These are phyloP conservation scores for Eupithecia vulgata DNA, from an alignment of 2,888 invertebrate genomes.

Conservation along the genomic window DNA sequence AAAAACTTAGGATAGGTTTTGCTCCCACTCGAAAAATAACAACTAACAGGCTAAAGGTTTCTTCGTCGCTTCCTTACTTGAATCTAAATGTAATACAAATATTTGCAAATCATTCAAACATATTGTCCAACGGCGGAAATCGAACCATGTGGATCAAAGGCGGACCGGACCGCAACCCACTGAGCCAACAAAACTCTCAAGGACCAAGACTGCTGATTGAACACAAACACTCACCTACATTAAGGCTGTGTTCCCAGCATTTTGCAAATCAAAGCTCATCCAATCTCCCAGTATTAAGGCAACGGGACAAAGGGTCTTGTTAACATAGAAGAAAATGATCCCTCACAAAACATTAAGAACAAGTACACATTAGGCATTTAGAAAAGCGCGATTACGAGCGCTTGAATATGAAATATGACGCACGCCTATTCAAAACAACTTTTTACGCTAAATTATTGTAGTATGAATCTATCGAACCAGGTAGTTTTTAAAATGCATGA, in stretches of 20 bases:
- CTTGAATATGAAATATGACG: not conserved
- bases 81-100: no score
- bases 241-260: not conserved
- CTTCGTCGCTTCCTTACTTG: no score
- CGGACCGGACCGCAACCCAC: not conserved
- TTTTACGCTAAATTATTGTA: no score
- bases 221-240: not conserved
- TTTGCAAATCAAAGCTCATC: conserved; percentile 8
- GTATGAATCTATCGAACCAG: no score
- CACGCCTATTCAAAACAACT: no score
- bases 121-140: not conserved
- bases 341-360: conserved; percentile 6
- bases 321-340: conserved; percentile 11
- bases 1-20: no score
- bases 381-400: not conserved
- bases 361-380: not conserved
- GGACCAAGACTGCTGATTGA: not conserved
- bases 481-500: no score
- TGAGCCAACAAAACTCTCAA: not conserved
- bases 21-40: no score
- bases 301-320: conserved; percentile 2
- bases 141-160: not conserved
- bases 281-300: conserved; percentile 2
- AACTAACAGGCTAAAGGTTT: no score
- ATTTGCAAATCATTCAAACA: not conserved